phyloP scores from a whole-genome alignment of 2,113 vertebrate species.

The Etheostoma spectabile region DNA sequence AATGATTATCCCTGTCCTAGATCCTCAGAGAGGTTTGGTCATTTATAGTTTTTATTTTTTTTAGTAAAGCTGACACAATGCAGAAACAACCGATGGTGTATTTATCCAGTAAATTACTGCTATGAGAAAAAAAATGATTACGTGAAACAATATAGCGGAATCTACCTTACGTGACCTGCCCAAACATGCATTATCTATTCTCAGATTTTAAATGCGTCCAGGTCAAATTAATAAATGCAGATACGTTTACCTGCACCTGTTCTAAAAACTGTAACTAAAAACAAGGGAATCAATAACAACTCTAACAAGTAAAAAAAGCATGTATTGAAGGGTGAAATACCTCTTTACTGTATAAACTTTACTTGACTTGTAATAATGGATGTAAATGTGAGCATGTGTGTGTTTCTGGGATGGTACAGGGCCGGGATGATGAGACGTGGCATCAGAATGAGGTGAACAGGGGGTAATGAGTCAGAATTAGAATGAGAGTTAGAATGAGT shows the following conservation, averaged over 20 bases:
- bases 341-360: no score
- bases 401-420: constrained; percentile 77
- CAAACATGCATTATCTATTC: not conserved
- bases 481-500: constrained; percentile 67
- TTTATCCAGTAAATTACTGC: not conserved
- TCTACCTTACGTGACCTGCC: not conserved
- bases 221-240: not conserved
- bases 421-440: constrained; percentile 51
- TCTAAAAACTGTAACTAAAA: not conserved
- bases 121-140: not conserved
- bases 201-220: not conserved
- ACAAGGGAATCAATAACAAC: not conserved
- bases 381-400: constrained; percentile 44
- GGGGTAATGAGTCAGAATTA: constrained; percentile 53
- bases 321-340: constrained; percentile 55
- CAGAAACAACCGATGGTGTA: not conserved
- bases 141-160: not conserved
- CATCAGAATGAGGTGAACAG: constrained; percentile 65
- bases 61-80: not conserved
- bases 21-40: not conserved
- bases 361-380: constrained; percentile 18
- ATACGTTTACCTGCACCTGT: not conserved
- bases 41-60: not conserved
- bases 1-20: not conserved
- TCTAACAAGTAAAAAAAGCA: not conserved